phyloP scores from a whole-genome alignment of 2,797 vertebrate species.

The Acanthurus leucopareius region DNA sequence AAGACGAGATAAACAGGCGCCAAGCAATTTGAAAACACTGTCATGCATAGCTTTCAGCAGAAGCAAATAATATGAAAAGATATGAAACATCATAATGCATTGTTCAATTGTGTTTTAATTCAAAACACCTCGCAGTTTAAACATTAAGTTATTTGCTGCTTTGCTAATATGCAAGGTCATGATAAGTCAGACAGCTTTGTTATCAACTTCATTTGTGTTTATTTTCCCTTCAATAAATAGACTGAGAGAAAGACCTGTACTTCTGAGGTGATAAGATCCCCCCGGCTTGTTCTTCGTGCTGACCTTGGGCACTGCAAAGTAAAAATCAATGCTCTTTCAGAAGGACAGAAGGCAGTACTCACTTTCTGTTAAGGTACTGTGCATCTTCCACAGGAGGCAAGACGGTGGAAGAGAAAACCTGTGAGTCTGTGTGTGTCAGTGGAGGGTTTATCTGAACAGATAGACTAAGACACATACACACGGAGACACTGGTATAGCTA shows the following conservation, averaged over 20 bases:
- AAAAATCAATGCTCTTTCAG: slow-evolving; percentile 80
- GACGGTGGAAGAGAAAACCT: slow-evolving; percentile 56
- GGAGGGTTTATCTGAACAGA: slow-evolving; percentile 63
- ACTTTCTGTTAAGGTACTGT: slow-evolving; percentile 71
- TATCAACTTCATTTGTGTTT: slow-evolving; percentile 74
- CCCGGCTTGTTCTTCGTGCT: slow-evolving; percentile 65
- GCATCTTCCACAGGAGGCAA: slow-evolving; percentile 44
- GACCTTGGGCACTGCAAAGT: slow-evolving; percentile 78
- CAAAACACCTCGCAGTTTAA: slow-evolving; percentile 26
- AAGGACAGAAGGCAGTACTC: slow-evolving; percentile 72
- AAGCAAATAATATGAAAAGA: slow-evolving; percentile 17
- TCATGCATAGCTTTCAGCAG: slow-evolving; percentile 11
- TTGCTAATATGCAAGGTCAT: slow-evolving; percentile 57
- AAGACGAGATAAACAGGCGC: slow-evolving; percentile 30
- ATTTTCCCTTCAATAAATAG: slow-evolving; percentile 68
- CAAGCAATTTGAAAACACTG: slow-evolving; percentile 3
- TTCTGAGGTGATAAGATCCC: slow-evolving; percentile 77
- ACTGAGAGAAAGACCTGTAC: slow-evolving; percentile 57
- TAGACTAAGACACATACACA: slow-evolving; percentile 24
- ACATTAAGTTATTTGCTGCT: slow-evolving; percentile 13
- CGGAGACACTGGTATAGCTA: background rate
- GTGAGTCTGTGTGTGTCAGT: slow-evolving; percentile 39
- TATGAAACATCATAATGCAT: slow-evolving; percentile 13
- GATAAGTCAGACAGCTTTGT: slow-evolving; percentile 39
- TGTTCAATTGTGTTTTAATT: slow-evolving; percentile 16